Evolutionary conservation across 30 jellyfish, hydroid and myxozoan species (phyloP), one percentile per base, ranked within the genome.

Genomic region (Mastigias papua): DNA sequence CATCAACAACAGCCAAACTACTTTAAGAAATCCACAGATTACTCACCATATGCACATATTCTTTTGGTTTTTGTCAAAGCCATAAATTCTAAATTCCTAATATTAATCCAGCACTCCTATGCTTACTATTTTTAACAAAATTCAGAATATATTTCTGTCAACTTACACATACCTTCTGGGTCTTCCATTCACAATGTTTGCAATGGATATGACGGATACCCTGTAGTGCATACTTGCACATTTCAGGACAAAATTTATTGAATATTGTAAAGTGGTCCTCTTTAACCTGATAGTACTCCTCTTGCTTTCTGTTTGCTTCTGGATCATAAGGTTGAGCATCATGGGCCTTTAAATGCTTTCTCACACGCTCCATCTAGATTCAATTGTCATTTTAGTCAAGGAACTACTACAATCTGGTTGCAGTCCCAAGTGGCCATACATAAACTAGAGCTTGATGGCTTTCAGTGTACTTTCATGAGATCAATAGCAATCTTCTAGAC

Each of bases 181-280:
- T 85, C 63, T 78, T 85, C 94, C 94, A 85, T 48, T 72, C 86
- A 62, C 94, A 85, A 73, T 85, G 88, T 57, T 85, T 85, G 86
- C 94, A 85, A 61, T 85, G 94, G 65, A 85, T 85, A 61, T 85
- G 94, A 11, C 94, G 42, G 10, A 85, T 85, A 60, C 94, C 94
- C 61, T 85, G 94, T 29, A 31, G 82, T 34, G 94, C 94, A 73
- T 85, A 85, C 69, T 85, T 85, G 88, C 94, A 85, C 88, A 85
- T 85, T 29, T 85, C 94, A 20, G 87, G 87, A 69, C 94, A 85
- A 26, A 46, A 60, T 69, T 85, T 85, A 34, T 64, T 73, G 73
- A 54, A 85, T 2, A 85, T 85, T 34, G 83, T 73, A 67, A 70
- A 85, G 11, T 85, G 94, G 58, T 80, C 74, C 58, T 73, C 94